Conservation (phyloP, 1,140 invertebrate genomes). For the Sminthurides bifidus region DNA sequence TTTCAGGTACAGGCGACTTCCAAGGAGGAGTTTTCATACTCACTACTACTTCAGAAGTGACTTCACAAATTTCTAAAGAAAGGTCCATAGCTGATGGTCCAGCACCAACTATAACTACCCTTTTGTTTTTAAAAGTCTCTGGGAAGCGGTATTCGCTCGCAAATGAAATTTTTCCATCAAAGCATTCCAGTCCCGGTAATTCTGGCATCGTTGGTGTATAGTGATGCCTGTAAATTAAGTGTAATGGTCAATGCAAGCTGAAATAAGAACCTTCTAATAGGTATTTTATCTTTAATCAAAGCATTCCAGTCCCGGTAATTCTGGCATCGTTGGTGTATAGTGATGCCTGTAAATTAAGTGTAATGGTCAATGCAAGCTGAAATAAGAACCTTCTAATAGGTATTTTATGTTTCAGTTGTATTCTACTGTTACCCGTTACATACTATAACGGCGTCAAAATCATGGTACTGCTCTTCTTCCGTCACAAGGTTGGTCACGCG, state of each 20-base stretch:
- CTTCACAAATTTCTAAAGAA: constrained; percentile 57
- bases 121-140: constrained; percentile 11
- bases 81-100: constrained; percentile 78
- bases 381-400: not conserved
- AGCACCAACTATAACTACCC: constrained; percentile 63
- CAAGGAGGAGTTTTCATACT: too few species aligned
- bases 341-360: constrained; percentile 44
- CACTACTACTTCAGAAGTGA: constrained; percentile 53
- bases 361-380: constrained; percentile 1
- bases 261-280: not conserved
- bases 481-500: constrained; percentile 48
- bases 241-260: constrained; percentile 2
- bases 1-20: too few species aligned
- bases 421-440: constrained; percentile 58
- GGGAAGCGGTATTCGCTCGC: constrained; percentile 54
- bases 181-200: constrained; percentile 51
- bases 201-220: constrained; percentile 47
- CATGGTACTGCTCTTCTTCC: constrained; percentile 39
- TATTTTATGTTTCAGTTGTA: not conserved
- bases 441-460: constrained; percentile 68
- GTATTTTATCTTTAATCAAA: constrained; percentile 61
- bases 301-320: constrained; percentile 48
- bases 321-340: constrained; percentile 47
- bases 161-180: constrained; percentile 65
- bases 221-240: constrained; percentile 45